These are phyloP conservation scores for Metopolophium dirhodum DNA, from an alignment of 1,140 invertebrate genomes.

Conservation along the genomic window DNA sequence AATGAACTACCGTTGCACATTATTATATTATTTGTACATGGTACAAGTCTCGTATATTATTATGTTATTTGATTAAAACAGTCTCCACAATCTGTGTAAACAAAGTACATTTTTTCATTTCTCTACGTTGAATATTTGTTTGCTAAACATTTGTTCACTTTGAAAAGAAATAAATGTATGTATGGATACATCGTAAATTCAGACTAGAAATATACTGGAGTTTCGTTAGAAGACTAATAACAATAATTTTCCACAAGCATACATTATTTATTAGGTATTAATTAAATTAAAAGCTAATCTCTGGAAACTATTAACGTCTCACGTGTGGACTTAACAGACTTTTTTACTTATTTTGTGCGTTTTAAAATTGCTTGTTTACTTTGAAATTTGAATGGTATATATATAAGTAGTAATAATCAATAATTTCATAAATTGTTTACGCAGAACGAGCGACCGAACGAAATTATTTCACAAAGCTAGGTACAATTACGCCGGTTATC, in stretches of 20 bases:
- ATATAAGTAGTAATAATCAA: neutral
- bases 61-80: neutral
- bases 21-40: neutral
- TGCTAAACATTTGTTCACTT: neutral
- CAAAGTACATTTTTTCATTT: conserved; percentile 5
- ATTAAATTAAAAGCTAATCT: conserved; percentile 1
- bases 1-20: neutral
- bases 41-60: neutral
- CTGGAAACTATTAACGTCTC: neutral
- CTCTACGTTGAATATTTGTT: neutral
- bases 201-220: neutral
- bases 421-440: neutral
- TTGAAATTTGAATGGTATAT: neutral
- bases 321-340: neutral
- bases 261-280: neutral
- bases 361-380: neutral
- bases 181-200: neutral
- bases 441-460: neutral
- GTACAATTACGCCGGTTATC: too few species aligned
- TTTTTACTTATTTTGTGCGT: neutral
- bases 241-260: neutral
- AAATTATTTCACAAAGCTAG: too few species aligned
- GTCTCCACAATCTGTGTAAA: neutral
- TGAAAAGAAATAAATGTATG: conserved; percentile 1
- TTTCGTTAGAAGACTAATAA: neutral